Evolutionary conservation across 2,888 invertebrate species (phyloP).

Genomic region (Gortyna flavago): DNA sequence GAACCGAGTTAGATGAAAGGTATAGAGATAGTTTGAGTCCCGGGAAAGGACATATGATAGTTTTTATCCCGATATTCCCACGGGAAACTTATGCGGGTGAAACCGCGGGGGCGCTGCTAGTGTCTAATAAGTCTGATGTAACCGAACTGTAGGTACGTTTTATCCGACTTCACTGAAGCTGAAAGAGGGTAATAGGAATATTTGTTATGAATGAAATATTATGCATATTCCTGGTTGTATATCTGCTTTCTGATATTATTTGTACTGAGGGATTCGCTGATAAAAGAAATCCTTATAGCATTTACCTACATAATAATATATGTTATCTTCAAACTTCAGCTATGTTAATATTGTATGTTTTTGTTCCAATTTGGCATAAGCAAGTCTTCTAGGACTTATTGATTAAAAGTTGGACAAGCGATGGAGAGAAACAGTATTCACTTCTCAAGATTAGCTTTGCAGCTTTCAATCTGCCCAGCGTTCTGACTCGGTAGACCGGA

Average conservation of each 20-base stretch:
- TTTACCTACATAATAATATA: background rate
- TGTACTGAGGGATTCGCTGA: background rate
- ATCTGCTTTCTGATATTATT: background rate
- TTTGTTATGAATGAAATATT: conserved; percentile 50
- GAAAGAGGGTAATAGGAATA: conserved; percentile 37
- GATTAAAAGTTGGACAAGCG: background rate
- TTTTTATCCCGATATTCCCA: no score
- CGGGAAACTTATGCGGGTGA: no score
- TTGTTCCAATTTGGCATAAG: background rate
- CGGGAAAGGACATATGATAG: no score
- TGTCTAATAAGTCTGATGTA: conserved; percentile 50
- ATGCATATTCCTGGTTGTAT: conserved; percentile 1
- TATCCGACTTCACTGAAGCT: conserved; percentile 36
- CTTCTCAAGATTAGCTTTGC: conserved; percentile 7
- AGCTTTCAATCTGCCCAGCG: background rate
- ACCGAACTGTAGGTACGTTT: conserved; percentile 27
- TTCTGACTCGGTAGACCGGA: background rate
- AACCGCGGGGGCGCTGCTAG: no score
- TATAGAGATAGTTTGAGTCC: no score
- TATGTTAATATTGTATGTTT: background rate
- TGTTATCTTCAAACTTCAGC: background rate
- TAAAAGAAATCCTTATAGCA: background rate
- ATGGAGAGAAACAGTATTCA: background rate
- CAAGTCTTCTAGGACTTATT: background rate
- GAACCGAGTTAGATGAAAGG: no score